Percentiles rank a stretch among this genome's conserved stretches.
phyloP scores from a whole-genome alignment of 2,113 vertebrate species.

The Oxyruncus cristatus region DNA sequence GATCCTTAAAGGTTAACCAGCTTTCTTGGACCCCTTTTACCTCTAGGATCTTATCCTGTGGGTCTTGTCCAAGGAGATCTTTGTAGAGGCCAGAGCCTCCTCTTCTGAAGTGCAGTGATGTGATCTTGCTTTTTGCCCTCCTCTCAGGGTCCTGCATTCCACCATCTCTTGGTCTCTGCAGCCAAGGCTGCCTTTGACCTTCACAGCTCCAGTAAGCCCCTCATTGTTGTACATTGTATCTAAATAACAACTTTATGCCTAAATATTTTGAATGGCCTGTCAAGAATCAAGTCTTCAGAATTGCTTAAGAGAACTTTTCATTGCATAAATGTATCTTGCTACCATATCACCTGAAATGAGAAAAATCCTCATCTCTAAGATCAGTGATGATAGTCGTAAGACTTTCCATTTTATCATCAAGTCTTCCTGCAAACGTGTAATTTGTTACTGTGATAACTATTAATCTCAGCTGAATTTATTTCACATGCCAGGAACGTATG shows the following conservation, averaged over 20 bases:
- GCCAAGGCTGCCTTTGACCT: background rate
- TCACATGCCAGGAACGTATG: background rate
- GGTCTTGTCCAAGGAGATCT: background rate
- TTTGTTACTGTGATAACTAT: background rate
- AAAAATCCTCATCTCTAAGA: background rate
- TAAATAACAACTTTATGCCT: background rate
- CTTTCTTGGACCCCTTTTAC: background rate
- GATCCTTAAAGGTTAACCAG: background rate
- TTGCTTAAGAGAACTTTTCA: background rate
- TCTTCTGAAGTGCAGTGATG: background rate
- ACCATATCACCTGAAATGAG: background rate
- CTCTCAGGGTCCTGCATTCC: background rate
- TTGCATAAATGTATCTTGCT: background rate
- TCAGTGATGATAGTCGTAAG: background rate
- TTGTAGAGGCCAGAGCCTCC: background rate
- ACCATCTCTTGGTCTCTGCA: background rate
- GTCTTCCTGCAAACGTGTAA: background rate
- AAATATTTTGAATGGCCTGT: background rate
- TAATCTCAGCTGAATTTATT: background rate
- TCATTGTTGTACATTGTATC: background rate
- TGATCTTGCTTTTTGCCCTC: background rate
- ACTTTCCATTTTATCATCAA: background rate
- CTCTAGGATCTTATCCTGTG: background rate
- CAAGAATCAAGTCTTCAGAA: background rate
- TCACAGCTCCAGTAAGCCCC: background rate